Percentiles rank a stretch among this genome's conserved stretches.
Evolutionary conservation across 2,888 invertebrate species (phyloP).

Genomic region (Chelonus formosanus): DNA sequence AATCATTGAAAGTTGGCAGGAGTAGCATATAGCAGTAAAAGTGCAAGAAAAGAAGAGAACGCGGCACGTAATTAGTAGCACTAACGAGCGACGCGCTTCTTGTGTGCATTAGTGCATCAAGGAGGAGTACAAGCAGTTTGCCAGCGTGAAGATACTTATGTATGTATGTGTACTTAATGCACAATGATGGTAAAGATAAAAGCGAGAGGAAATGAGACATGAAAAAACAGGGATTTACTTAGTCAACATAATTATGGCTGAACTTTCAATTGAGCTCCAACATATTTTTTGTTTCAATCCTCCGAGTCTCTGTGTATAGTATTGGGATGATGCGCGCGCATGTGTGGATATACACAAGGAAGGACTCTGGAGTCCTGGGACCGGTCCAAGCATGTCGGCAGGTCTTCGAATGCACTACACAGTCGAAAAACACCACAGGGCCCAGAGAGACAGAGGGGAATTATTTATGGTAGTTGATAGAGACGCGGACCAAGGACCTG

Average conservation of each 20-base stretch:
- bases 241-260: conserved; percentile 14
- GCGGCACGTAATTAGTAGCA: conserved; percentile 55
- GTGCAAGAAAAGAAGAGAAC: conserved; percentile 18
- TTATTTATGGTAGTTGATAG: conserved; percentile 65
- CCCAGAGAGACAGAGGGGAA: conserved; percentile 46
- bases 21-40: conserved; percentile 23
- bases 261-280: conserved; percentile 27
- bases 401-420: conserved; percentile 29
- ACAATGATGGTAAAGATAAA: not conserved
- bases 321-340: not conserved
- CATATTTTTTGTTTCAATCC: conserved; percentile 27
- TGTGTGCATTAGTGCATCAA: conserved; percentile 5
- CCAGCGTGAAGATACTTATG: conserved; percentile 7
- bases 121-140: not conserved
- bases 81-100: conserved; percentile 59
- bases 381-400: conserved; percentile 30
- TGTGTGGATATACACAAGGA: not conserved
- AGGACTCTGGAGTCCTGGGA: conserved; percentile 20
- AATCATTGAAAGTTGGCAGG: not conserved
- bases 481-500: conserved; percentile 59
- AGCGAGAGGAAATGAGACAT: not conserved
- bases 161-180: not conserved
- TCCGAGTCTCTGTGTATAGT: not conserved
- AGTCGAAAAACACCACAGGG: conserved; percentile 41
- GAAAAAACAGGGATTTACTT: not conserved